Conservation (phyloP, 1,140 invertebrate genomes). For the Drosophila littoralis region DNA sequence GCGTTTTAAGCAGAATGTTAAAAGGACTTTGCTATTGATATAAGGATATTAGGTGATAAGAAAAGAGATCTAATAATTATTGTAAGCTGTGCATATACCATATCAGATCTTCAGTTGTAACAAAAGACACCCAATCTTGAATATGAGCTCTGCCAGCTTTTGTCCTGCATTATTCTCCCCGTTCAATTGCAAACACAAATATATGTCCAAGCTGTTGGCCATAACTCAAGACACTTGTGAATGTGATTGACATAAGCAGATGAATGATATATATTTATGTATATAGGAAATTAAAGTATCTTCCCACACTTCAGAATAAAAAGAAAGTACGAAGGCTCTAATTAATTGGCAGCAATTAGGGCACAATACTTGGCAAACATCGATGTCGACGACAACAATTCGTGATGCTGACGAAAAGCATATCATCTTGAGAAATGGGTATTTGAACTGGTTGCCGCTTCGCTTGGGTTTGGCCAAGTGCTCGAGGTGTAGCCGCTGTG, state of each 20-base stretch:
- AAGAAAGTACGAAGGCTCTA: slow-evolving; percentile 9
- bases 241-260: slow-evolving; percentile 36
- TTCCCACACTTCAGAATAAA: slow-evolving; percentile 41
- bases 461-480: slow-evolving; percentile 27
- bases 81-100: no score
- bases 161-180: neutral
- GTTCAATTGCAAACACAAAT: no score
- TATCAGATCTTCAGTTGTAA: no score
- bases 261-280: slow-evolving; percentile 12
- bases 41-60: no score
- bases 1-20: no score
- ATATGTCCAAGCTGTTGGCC: neutral
- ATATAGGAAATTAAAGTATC: neutral
- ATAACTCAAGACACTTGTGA: slow-evolving; percentile 23
- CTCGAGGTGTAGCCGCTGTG: slow-evolving; percentile 35
- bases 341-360: slow-evolving; percentile 72
- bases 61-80: no score
- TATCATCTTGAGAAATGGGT: slow-evolving; percentile 58
- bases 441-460: slow-evolving; percentile 43
- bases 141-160: neutral
- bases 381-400: slow-evolving; percentile 21
- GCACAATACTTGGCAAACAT: slow-evolving; percentile 40
- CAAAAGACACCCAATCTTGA: neutral
- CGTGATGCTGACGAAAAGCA: slow-evolving; percentile 39
- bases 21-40: no score